These are phyloP conservation scores for Lycocerus yunnanus DNA, from an alignment of 2,888 invertebrate genomes.

Conservation along the genomic window DNA sequence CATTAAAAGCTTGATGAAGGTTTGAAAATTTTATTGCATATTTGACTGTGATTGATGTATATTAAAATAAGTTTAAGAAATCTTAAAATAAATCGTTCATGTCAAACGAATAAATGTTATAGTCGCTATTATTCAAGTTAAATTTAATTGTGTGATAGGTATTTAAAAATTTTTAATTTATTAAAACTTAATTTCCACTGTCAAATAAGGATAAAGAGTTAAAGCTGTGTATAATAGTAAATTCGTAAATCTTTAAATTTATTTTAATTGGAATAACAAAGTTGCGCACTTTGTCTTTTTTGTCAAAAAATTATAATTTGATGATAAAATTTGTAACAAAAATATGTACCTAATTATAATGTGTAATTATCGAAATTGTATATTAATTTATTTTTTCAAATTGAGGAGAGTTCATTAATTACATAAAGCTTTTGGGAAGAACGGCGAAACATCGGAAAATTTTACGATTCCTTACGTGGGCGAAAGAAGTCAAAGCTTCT, in stretches of 20 bases:
- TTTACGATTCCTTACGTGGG: no score
- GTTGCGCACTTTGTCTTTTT: neutral
- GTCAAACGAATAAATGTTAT: neutral
- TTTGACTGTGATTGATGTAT: neutral
- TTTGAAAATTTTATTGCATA: neutral
- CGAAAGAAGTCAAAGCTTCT: no score
- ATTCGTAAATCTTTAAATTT: no score
- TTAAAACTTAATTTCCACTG: neutral
- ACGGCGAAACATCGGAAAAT: no score
- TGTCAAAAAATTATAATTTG: neutral
- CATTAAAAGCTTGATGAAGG: conserved; percentile 38
- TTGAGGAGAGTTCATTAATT: no score
- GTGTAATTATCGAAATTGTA: neutral
- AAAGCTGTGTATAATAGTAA: neutral
- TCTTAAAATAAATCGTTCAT: neutral
- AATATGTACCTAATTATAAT: neutral
- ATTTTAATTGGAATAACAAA: neutral
- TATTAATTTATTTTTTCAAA: neutral
- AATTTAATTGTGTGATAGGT: neutral
- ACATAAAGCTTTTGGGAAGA: no score
- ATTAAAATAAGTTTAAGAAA: neutral
- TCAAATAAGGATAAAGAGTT: neutral
- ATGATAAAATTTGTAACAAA: neutral
- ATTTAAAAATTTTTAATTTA: neutral
- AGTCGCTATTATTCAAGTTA: neutral